Evolutionary conservation across 2,113 vertebrate genomes (phyloP), one percentile per base, ranked within the genome.

Genomic region (Vidua chalybeata): DNA sequence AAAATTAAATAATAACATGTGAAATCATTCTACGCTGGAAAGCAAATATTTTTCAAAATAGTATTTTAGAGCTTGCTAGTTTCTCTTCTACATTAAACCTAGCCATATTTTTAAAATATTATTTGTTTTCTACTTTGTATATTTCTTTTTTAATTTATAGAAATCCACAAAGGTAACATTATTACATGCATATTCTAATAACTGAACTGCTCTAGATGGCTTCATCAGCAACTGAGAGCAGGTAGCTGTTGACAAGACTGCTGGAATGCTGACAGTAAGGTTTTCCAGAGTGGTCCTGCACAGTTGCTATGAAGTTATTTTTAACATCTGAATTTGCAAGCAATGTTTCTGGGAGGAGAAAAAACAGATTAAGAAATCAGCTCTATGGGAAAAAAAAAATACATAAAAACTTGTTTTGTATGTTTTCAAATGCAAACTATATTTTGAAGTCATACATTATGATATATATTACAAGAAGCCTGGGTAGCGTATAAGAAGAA

Each of bases 271-370:
- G 81, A 56, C 56, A 95, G 43, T 24, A 68, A 63, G 35, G 14
- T 27, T 68, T 96, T 84, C 21, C 48, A 75, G 77, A 71, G 51
- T 30, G 52, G 48, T 63, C 54, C 64, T 93, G 66, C 23, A 45
- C 14, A 75, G 64, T 94, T 81, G 48, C 64, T 81, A 19, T 63
- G 39, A 93, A 93, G 66, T 51, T 93, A 67, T 82, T 93, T 93
- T 82, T 94, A 89, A 58, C 22, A 81, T 84, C 30, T 71, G 64
- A 94, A 84, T 89, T 84, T 84, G 45, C n/a, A 89, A 87, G 13
- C 48, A 71, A 35, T 2, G 2, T 61, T 81, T 89, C 52, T 81
- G 19, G 24, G 23, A 78, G 22, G 27, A 87, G 46, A 89, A 93
- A 78, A 78, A 78, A 67, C 30, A 84, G 39, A 78, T 68, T 71